Evolutionary conservation across 2,888 invertebrate genomes (phyloP), one percentile per base, ranked within the genome.

Genomic region (Eristalis tenax): DNA sequence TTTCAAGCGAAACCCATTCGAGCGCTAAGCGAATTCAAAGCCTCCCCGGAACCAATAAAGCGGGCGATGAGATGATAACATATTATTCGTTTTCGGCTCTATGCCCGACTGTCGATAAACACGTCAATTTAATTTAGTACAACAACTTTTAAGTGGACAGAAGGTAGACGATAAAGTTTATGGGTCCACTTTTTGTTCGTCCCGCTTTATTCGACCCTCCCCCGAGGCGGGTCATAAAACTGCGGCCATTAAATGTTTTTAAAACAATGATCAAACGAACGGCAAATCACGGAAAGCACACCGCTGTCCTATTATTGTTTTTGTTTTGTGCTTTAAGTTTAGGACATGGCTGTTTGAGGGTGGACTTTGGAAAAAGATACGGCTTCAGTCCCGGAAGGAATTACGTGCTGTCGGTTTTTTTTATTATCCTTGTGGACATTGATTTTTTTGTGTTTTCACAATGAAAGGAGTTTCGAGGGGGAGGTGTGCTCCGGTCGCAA

Each of bases 111-210:
- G 75, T 57, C 75, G 57, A 66, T 75, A 66, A 75, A 75, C 59
- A 75, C 66, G 66, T 59, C 57, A 65, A 75, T 75, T 75, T 75
- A 75, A 75, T 66, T 75, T 75, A 75, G 40, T 75, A 40, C 66
- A 66, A 75, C 75, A 75, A 59, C 66, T 75, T 75, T 66, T 66
- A 75, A 75, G 75, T 75, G 75, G 59, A 66, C 66, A 75, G 66
- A 66, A 75, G 75, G 75, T 75, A 66, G 40, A 28, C 57, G 40
- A 75, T 66, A 66, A 66, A 66, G 57, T 75, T 75, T 75, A 66
- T 40, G 66, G 65, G 26, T 2, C n/a, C 23, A 22, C 64, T 22
- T 35, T 18, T 50, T 35, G 26, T 32, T 18, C n/a, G 4, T 35
- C 50, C 35, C 2, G n/a, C 8, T 65, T 22, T 35, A 35, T 56